Base-by-base conservation (phyloP, 1,140 invertebrate genomes). In the Stegodyphus dumicola region DNA sequence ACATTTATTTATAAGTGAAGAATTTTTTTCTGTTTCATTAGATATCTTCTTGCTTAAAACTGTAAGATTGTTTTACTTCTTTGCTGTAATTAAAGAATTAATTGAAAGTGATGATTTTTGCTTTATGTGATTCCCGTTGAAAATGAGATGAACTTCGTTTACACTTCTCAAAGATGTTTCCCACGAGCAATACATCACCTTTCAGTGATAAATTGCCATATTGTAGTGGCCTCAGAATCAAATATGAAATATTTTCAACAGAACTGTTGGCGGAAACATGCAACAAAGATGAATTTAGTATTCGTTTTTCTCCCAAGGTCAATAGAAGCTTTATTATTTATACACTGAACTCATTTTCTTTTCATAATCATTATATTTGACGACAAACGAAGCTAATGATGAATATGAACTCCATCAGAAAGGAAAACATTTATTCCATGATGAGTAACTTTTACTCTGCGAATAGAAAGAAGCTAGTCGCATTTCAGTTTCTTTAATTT, bases 351-450 rank as follows among this genome's bases (percentile, higher is more conserved):
- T 15, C 33, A 53, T 33, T 71, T n/a, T 77, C n/a, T n/a, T 85
- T 33, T 66, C 74, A 56, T n/a, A 51, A 53, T 77, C 84, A 15
- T 77, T 60, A 18, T 77, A 18, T 65, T 85, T 66, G 33, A 85
- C 7, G 6, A 6, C 65, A 56, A 53, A 78, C 15, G 18, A 17
- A 15, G 52, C 48, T 48, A 53, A 10, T 6, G 67, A n/a, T 33
- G 84, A 77, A 18, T 77, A 60, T 77, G 56, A 13, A 64, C 18
- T 56, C 85, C 85, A 86, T 86, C 77, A 67, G 13, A 18, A n/a
- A 80, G 48, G 33, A 69, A 51, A 70, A 86, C 80, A 15, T 17
- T 80, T n/a, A n/a, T n/a, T n/a, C n/a, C n/a, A n/a, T n/a, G n/a
- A n/a, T n/a, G n/a, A n/a, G n/a, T n/a, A n/a, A n/a, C n/a, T n/a